Conservation (phyloP, 2,797 vertebrate species). For the Tolypeutes matacus region DNA sequence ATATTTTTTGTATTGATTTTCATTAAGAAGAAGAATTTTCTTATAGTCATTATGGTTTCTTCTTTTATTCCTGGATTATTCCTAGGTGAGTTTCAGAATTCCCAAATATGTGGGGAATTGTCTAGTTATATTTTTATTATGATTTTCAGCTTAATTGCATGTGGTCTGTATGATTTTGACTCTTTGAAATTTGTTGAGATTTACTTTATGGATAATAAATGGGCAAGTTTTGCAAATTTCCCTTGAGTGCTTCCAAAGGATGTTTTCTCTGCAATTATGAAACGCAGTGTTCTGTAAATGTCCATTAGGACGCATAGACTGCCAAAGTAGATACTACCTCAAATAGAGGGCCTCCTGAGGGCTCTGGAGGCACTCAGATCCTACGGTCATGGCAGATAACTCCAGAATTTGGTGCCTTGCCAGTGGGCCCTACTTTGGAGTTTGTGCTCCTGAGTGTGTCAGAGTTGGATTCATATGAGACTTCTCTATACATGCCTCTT, state of each 20-base stretch:
- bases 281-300: background rate
- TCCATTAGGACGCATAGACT: too few relatives aligned
- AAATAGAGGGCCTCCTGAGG: too few relatives aligned
- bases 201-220: background rate
- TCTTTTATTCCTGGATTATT: background rate
- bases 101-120: background rate
- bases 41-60: background rate
- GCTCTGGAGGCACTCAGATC: too few relatives aligned
- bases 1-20: background rate
- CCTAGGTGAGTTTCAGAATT: background rate
- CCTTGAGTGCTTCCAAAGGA: background rate
- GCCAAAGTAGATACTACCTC: too few relatives aligned
- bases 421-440: too few relatives aligned
- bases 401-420: too few relatives aligned
- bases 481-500: too few relatives aligned
- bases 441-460: too few relatives aligned
- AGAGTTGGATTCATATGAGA: too few relatives aligned
- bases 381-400: too few relatives aligned
- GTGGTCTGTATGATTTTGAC: background rate
- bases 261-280: background rate
- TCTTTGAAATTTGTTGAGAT: background rate
- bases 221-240: background rate
- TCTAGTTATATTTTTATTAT: background rate
- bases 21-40: background rate
- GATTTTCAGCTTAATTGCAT: background rate